Conservation (phyloP, 2,797 vertebrate genomes). For the Aselliscus stoliczkanus region DNA sequence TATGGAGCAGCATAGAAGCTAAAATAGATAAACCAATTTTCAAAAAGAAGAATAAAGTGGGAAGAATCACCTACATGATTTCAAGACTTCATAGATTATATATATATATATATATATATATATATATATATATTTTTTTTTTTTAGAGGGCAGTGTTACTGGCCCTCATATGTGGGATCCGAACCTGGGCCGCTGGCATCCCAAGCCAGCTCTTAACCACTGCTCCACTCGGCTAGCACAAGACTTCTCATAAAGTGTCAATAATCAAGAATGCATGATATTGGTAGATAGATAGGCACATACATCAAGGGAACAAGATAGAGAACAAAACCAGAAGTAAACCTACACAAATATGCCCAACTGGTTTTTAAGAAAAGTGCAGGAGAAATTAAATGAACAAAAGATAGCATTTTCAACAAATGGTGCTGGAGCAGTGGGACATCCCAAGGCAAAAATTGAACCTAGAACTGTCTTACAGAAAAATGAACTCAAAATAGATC, state of each 20-base stretch:
- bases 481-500: not conserved
- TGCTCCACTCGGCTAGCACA: no score
- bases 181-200: no score
- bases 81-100: not conserved
- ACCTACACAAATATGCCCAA: not conserved
- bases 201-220: no score
- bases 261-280: not conserved
- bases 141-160: no score
- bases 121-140: no score
- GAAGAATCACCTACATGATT: not conserved
- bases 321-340: not conserved
- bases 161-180: no score
- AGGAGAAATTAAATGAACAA: not conserved
- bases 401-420: not conserved
- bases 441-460: not conserved
- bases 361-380: not conserved
- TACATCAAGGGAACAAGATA: not conserved
- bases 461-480: not conserved
- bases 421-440: not conserved
- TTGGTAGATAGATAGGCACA: not conserved
- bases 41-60: not conserved
- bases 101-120: no score
- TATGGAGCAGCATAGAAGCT: not conserved
- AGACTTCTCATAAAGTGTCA: not conserved
- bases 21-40: not conserved